These are phyloP conservation scores for Anguilla japonica DNA, from an alignment of 2,113 vertebrate genomes.

Conservation along the genomic window DNA sequence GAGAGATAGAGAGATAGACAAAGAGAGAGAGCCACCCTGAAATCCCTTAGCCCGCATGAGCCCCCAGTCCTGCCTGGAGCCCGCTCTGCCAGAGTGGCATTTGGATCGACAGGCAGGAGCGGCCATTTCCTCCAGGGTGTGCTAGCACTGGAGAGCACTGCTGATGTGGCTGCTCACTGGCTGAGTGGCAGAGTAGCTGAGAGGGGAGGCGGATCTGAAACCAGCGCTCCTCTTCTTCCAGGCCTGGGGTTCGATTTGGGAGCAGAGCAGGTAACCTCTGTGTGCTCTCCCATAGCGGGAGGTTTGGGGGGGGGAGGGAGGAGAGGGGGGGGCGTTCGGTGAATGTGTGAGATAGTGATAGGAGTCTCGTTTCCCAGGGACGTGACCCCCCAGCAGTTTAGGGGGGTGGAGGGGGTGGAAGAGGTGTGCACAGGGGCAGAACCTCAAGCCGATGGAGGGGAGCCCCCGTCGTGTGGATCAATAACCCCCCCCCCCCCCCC, in stretches of 20 bases:
- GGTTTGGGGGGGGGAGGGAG: no score
- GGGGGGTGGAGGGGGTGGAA: neutral
- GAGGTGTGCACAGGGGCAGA: neutral
- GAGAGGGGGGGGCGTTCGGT: neutral
- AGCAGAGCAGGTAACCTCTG: neutral
- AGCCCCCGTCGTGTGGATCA: conserved; percentile 52
- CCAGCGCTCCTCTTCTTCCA: neutral
- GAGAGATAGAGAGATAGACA: no score
- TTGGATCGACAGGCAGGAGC: no score
- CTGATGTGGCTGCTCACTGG: neutral
- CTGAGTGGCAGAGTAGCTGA: neutral
- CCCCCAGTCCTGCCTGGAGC: no score
- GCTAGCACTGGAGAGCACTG: no score
- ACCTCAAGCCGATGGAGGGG: conserved; percentile 22
- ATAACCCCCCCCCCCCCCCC: conserved; percentile 53
- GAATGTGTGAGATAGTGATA: neutral
- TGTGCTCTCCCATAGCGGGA: neutral
- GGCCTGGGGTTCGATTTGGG: neutral
- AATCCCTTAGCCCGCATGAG: no score
- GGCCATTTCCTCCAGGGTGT: no score
- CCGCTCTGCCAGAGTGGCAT: no score
- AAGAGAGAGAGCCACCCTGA: no score
- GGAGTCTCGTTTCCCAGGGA: neutral
- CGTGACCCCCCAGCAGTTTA: neutral
- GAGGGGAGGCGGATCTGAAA: neutral